Evolutionary conservation across 2,113 vertebrate species (phyloP), one percentile per base, ranked within the genome.

Genomic region (Lepisosteus oculatus): DNA sequence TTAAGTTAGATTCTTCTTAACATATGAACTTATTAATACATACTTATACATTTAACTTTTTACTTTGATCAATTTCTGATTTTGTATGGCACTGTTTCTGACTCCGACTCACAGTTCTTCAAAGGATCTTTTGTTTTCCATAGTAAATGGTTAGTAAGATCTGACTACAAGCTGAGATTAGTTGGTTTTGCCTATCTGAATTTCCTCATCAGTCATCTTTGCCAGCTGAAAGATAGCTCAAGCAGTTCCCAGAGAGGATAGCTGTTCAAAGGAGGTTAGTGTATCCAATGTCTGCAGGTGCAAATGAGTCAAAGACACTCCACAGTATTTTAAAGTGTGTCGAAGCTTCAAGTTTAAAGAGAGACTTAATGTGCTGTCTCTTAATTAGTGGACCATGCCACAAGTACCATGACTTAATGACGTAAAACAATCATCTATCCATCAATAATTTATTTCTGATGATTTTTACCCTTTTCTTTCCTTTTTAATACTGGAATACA

Each of bases 221-320:
- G 61, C 67, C 7, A 57, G 56, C 43, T 72, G 78, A 45, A 0
- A 70, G 71, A 73, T 74, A 64, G 41, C 76, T 71, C 1, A 74
- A 41, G 4, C 61, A 8, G 15, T 73, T 66, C 77, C 77, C n/a
- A 51, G 70, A 47, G 76, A 80, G 69, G 84, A 74, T 69, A 80
- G 79, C 80, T 87, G 54, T 61, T 78, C 15, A 72, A 65, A 79
- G 13, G 71, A 75, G 68, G 73, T 56, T 29, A 75, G 43, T 13
- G 79, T 63, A 70, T 70, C 64, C 67, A 72, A 79, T 44, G 4
- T 65, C 74, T 80, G 73, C 79, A 87, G 72, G 59, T 87, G 78
- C 2, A 68, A 44, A 67, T 68, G 62, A 74, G 17, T 3, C 51
- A 69, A 80, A 75, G 74, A 64, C 61, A 2, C 70, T 71, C 3